These are phyloP conservation scores for Eustalomyia histrio DNA, from an alignment of 2,888 invertebrate genomes.

Conservation along the genomic window DNA sequence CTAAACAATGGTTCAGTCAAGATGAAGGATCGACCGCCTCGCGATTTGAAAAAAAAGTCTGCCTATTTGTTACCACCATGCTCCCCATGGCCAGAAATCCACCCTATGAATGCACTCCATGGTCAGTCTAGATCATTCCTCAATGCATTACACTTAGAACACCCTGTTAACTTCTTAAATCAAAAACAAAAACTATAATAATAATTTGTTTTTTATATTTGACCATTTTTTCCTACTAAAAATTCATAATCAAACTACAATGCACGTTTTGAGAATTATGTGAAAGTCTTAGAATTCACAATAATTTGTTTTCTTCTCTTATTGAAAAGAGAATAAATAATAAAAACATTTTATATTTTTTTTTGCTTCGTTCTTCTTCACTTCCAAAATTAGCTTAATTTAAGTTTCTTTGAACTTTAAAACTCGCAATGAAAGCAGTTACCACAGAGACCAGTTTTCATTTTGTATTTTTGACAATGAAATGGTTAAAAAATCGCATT, in stretches of 20 bases:
- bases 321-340: background rate
- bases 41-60: too few relatives aligned
- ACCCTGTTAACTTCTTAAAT: too few relatives aligned
- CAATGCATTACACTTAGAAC: too few relatives aligned
- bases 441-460: background rate
- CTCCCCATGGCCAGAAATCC: too few relatives aligned
- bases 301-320: background rate
- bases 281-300: background rate
- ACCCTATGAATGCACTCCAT: too few relatives aligned
- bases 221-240: background rate
- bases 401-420: background rate
- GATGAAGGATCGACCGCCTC: too few relatives aligned
- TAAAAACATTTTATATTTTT: too few relatives aligned
- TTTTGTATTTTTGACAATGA: background rate
- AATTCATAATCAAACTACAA: background rate
- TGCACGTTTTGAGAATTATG: background rate
- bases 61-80: too few relatives aligned
- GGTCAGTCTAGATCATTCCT: too few relatives aligned
- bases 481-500: background rate
- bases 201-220: background rate
- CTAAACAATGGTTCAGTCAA: too few relatives aligned
- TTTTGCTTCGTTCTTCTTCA: conserved; percentile 1
- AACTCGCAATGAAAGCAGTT: background rate
- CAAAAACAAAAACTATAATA: too few relatives aligned
- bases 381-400: background rate